These are phyloP conservation scores for Pristionchus fissidentatus DNA, from an alignment of 2,888 invertebrate species.

Conservation along the genomic window DNA sequence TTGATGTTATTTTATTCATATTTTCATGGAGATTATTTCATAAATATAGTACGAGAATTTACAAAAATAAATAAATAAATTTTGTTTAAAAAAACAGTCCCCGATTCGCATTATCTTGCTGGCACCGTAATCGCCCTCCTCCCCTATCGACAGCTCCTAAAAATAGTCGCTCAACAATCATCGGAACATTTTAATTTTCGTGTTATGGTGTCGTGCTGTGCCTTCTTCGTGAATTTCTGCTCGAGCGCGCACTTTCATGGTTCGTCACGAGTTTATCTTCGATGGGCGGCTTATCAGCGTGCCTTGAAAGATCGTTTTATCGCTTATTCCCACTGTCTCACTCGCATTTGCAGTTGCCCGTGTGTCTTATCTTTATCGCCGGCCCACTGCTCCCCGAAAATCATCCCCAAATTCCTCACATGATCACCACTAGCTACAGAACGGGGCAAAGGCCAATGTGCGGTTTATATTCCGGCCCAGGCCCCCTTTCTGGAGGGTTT, in stretches of 20 bases:
- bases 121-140: no score
- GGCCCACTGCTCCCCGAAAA: neutral
- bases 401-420: neutral
- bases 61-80: neutral
- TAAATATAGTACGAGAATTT: no score
- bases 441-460: no score
- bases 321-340: neutral
- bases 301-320: neutral
- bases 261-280: constrained; percentile 10
- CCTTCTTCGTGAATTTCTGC: constrained; percentile 4
- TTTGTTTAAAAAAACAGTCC: neutral
- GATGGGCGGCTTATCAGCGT: neutral
- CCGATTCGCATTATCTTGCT: no score
- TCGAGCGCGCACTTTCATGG: constrained; percentile 15
- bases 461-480: no score
- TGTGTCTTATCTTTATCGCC: constrained; percentile 18
- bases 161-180: neutral
- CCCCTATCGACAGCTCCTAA: no score
- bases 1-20: neutral
- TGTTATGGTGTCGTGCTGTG: constrained; percentile 20
- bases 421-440: no score
- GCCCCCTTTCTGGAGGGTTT: no score
- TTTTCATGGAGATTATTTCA: no score
- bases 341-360: no score
- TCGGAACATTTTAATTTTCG: constrained; percentile 3